Conservation (phyloP, 2,113 vertebrate species). For the Mesitornis unicolor region DNA sequence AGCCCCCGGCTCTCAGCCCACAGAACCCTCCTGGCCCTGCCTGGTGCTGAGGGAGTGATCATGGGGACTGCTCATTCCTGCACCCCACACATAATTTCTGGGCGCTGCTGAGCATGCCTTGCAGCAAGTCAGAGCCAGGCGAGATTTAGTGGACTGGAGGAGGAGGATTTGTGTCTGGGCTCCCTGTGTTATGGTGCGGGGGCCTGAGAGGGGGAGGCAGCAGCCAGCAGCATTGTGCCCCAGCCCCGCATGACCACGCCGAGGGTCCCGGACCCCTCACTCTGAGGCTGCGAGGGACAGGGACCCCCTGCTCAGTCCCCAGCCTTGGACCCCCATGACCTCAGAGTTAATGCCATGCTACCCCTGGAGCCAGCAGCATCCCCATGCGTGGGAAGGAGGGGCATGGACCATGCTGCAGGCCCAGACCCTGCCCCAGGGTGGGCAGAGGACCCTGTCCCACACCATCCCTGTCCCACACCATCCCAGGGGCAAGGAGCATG, state of each 20-base stretch:
- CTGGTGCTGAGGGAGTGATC: accelerated
- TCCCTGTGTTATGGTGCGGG: not conserved
- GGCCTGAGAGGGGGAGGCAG: not conserved
- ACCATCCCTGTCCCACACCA: not conserved
- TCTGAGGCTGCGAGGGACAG: not conserved
- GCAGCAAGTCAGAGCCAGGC: not conserved
- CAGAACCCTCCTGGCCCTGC: not conserved
- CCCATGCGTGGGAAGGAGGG: not conserved
- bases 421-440: not conserved
- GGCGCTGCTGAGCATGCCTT: not conserved
- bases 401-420: accelerated
- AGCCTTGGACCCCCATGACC: not conserved
- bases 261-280: accelerated
- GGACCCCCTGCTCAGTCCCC: accelerated
- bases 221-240: not conserved
- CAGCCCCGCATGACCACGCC: accelerated
- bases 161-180: not conserved
- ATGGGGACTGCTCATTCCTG: not conserved
- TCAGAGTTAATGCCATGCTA: accelerated
- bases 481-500: not conserved
- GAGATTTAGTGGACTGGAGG: not conserved
- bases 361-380: accelerated
- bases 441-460: not conserved
- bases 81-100: not conserved
- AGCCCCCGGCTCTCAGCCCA: not conserved